These are phyloP conservation scores for Halichoeres trimaculatus DNA, from an alignment of 2,113 vertebrate species.

Conservation along the genomic window DNA sequence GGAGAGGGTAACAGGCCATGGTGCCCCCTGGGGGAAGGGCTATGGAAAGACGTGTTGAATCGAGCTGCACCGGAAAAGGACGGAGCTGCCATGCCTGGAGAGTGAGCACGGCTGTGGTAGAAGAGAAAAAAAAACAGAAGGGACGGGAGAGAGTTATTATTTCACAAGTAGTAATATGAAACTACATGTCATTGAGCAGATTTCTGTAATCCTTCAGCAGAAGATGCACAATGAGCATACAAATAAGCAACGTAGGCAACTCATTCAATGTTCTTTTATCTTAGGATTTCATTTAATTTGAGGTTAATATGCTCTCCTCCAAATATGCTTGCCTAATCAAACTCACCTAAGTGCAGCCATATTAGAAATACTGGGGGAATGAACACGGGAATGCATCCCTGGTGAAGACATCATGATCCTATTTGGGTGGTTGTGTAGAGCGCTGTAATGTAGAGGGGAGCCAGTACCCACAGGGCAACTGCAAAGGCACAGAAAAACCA, in stretches of 20 bases:
- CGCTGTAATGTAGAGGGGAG: constrained; percentile 93
- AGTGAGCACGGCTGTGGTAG: constrained; percentile 90
- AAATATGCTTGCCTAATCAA: too few species aligned
- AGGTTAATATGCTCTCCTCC: too few species aligned
- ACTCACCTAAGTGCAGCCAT: constrained; percentile 94
- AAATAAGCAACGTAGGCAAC: too few species aligned
- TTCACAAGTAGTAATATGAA: too few species aligned
- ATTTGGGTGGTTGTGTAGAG: constrained; percentile 91
- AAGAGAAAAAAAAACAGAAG: not conserved
- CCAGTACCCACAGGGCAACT: constrained; percentile 47
- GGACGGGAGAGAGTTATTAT: too few species aligned
- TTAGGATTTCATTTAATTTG: not conserved
- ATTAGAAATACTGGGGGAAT: constrained; percentile 92
- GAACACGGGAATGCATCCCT: constrained; percentile 88
- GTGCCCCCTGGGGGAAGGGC: constrained; percentile 85
- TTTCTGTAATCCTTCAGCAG: too few species aligned
- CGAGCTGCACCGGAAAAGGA: constrained; percentile 92
- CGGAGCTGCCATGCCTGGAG: constrained; percentile 92
- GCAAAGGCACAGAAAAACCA: not conserved
- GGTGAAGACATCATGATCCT: constrained; percentile 88
- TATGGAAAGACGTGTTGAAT: constrained; percentile 91
- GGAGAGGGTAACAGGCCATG: constrained; percentile 86
- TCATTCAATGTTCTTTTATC: not conserved
- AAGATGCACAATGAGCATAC: too few species aligned
- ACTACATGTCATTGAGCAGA: too few species aligned